Base-by-base conservation (phyloP, 2,797 vertebrate genomes). In the Xenopus petersii region DNA sequence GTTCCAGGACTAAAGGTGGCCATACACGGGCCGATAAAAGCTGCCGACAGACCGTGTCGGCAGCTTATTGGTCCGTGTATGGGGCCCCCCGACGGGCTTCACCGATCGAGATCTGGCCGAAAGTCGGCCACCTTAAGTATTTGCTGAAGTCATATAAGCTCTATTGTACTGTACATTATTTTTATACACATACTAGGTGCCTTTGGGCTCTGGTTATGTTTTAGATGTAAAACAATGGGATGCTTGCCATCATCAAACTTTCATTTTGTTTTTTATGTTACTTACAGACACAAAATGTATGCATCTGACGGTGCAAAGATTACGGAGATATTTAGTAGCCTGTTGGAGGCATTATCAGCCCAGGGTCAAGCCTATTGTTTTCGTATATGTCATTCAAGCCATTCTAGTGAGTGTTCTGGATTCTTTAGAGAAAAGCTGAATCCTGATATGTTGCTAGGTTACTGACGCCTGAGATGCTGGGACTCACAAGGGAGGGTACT, bases 301-400 rank as follows among this genome's bases (percentile, higher is more conserved):
- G 30, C 10, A 55, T 65, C 55, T 60, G 55, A 74, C 48, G 67
- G 59, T 60, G 66, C 54, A 60, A 64, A 55, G 48, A 4, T 26
- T 24, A 56, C 3, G 56, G 46, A 73, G 62, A 24, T 17, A 5
- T 72, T 33, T 51, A 51, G 49, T 51, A 10, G 55, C 2, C 55
- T 58, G n/a, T 58, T 58, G 5, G 55, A n/a, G 15, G 55, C 55
- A 16, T 54, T 54, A 3, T 54, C 49, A 12, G 49, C 49, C 49
- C 49, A 54, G 15, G 12, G 12, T 54, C 49, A 58, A 58, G 55
- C 4, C 2, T 58, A 17, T 58, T 15, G 8, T 58, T 58, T 58
- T 58, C n/a, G 17, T 58, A 58, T 58, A 4, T 58, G 55, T 17
- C 55, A 58, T 58, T 58, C 55, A 5, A 58, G 55, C 55, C n/a